Evolutionary conservation across 2,797 vertebrate genomes (phyloP), one percentile per base, ranked within the genome.

Genomic region (Pagetopsis macropterus): DNA sequence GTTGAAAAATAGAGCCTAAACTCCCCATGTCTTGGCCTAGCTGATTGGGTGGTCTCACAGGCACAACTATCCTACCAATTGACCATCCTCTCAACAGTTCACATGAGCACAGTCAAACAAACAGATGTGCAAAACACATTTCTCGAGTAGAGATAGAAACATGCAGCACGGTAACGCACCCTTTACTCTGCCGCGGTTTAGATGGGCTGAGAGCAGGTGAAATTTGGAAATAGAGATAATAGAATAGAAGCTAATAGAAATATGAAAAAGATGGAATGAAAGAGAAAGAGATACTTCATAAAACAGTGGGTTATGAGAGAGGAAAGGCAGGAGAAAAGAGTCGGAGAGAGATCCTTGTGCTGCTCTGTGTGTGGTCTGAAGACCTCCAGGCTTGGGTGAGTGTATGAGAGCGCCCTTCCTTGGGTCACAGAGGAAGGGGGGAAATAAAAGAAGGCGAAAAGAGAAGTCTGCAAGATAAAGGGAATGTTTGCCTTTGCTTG

Each of bases 291-390:
- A 65, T 63, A 73, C 45, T 16, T 50, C 60, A 27, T 58, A 52
- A 80, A 70, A 85, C 14, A 70, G 54, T 45, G 43, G 44, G 37
- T 63, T 63, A 72, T 33, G 46, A 69, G 46, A 72, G 54, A 75
- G 54, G 48, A 62, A 62, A 66, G 54, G 63, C 60, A 50, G 43
- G 14, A 62, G 57, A 43, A 55, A 67, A 71, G 69, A 86, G 81
- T 51, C 61, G 59, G 51, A 23, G 71, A 72, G 77, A 76, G 83
- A 77, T 79, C 70, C 23, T 71, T 19, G 49, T 59, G n/a, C 70
- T 48, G 49, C 93, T 88, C 86, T 83, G 87, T 95, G 94, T 95
- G 95, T 95, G 95, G 94, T 95, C 94, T 78, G 55, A 72, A 86
- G 93, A 94, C 93, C 93, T 93, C 93, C 91, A 90, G 84, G 91